Percentiles rank a stretch among this genome's conserved stretches.
Conservation (phyloP, 2,888 invertebrate species). For the Formica aserva region DNA sequence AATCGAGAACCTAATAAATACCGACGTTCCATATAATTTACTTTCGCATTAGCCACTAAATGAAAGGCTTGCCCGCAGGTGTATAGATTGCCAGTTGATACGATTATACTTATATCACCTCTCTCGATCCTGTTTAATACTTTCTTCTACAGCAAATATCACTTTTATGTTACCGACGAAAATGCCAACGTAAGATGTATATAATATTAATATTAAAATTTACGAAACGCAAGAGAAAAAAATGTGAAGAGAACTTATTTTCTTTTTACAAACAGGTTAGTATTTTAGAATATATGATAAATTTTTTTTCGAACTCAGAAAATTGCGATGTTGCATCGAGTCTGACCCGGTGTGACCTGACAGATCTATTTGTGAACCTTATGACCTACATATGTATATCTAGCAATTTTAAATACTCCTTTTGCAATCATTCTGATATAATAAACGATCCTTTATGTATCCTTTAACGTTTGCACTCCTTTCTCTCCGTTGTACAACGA, state of each 20-base stretch:
- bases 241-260: background rate
- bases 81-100: slow-evolving; percentile 15
- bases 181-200: background rate
- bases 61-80: slow-evolving; percentile 28
- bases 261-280: background rate
- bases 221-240: background rate
- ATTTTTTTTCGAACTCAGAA: slow-evolving; percentile 7
- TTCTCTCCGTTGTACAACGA: slow-evolving; percentile 3
- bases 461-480: slow-evolving; percentile 23
- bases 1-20: background rate
- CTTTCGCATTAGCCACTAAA: slow-evolving; percentile 29
- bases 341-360: slow-evolving; percentile 33
- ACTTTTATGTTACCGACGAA: slow-evolving; percentile 2
- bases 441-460: slow-evolving; percentile 70
- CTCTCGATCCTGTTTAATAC: slow-evolving; percentile 17
- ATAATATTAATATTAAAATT: background rate
- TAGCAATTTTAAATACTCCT: slow-evolving; percentile 58
- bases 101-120: slow-evolving; percentile 33
- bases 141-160: slow-evolving; percentile 32
- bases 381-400: slow-evolving; percentile 43
- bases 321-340: slow-evolving; percentile 4
- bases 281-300: background rate
- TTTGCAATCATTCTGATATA: slow-evolving; percentile 58
- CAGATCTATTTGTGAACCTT: slow-evolving; percentile 51
- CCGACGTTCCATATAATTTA: slow-evolving; percentile 23